A percentile compares a stretch with the other conserved stretches of the same genome.
Conservation (phyloP, 2,113 vertebrate species). For the Chaenogobius annularis region DNA sequence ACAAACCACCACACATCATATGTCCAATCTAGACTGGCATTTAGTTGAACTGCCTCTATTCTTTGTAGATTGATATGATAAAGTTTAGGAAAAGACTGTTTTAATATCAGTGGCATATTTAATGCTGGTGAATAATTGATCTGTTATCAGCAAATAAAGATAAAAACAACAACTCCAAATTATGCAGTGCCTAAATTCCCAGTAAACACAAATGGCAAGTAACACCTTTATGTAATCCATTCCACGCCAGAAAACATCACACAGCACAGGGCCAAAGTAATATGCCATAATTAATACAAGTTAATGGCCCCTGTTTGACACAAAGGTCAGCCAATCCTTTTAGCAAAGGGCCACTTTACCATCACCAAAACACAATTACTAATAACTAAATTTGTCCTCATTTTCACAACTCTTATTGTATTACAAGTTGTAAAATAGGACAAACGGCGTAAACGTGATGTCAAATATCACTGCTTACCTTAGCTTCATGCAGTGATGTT, state of each 20-base stretch:
- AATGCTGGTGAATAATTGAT: no score
- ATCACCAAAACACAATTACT: neutral
- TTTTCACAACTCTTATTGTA: neutral
- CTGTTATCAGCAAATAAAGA: no score
- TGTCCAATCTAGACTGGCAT: neutral
- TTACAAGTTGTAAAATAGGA: no score
- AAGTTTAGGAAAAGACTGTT: neutral
- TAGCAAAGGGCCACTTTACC: no score
- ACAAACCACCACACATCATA: neutral
- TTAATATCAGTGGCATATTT: no score
- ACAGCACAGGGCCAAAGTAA: neutral
- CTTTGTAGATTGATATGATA: neutral
- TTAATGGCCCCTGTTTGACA: neutral
- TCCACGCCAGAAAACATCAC: neutral
- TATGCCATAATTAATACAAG: neutral
- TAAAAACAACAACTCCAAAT: neutral
- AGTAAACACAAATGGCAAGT: neutral
- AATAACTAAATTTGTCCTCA: neutral
- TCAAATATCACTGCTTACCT: slow-evolving; percentile 48
- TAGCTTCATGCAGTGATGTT: slow-evolving; percentile 46
- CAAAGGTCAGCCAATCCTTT: slow-evolving; percentile 14
- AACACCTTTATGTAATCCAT: neutral
- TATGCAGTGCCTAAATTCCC: neutral
- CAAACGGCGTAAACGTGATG: no score
- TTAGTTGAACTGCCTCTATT: neutral